These are phyloP conservation scores for Caranx ignobilis DNA, from an alignment of 2,113 vertebrate genomes.

Conservation along the genomic window DNA sequence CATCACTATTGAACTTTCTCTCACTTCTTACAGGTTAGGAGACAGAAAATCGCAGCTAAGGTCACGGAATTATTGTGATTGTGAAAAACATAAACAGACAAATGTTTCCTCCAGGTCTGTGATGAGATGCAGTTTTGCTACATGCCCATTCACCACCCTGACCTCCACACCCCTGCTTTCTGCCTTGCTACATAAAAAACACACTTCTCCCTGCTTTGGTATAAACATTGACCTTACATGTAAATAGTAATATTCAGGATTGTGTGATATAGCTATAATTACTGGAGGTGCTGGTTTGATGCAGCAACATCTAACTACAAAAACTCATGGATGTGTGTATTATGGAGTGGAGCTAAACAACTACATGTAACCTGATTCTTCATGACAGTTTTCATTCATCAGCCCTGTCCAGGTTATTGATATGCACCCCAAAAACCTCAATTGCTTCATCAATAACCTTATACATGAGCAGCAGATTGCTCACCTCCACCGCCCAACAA, in stretches of 20 bases:
- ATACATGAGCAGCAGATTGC: constrained; percentile 15
- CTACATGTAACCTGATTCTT: not conserved
- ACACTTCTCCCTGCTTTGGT: not conserved
- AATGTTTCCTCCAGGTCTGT: not conserved
- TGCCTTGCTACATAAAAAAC: not conserved
- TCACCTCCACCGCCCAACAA: constrained; percentile 12
- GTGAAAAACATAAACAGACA: not conserved
- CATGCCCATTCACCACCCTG: not conserved
- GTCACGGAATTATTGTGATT: not conserved
- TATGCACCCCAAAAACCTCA: not conserved
- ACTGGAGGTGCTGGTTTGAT: not conserved
- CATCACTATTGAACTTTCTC: not conserved
- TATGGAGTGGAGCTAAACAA: not conserved
- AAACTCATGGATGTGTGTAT: not conserved
- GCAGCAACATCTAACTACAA: not conserved
- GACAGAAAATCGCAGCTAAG: not conserved
- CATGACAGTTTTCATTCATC: not conserved
- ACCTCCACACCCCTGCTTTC: constrained; percentile 13
- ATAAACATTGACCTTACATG: not conserved
- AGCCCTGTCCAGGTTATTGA: not conserved
- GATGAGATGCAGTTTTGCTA: not conserved
- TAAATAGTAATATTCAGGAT: not conserved
- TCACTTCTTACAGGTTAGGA: not conserved
- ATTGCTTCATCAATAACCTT: not conserved
- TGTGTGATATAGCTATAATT: not conserved